Evolutionary conservation across 1,140 invertebrate species (phyloP), one percentile per base, ranked within the genome.

Genomic region (Xylocopa sonorina): DNA sequence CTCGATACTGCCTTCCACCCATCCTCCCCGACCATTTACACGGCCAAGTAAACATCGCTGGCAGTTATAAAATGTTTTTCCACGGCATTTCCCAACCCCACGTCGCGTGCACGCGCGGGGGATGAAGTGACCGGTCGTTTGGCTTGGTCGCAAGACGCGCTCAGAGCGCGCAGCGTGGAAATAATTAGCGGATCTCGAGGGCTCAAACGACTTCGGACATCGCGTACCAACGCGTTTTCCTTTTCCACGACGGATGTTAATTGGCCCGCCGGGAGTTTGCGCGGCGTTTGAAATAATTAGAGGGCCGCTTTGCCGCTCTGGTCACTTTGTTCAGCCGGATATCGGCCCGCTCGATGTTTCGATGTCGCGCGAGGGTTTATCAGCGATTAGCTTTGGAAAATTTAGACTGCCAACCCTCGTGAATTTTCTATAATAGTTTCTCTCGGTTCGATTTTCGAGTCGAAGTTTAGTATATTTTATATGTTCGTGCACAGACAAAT

Each of bases 181-280:
- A 66, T 66, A 66, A 66, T 66, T 66, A 66, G 41, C 62, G 34
- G 34, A 64, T 66, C n/a, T n/a, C 24, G 41, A 12, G 18, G 24
- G 41, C 41, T 29, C 43, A 46, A 66, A 66, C 63, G 63, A 66
- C 24, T 48, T 29, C n/a, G 6, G 50, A 0, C 18, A 38, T 9
- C 29, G 29, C 21, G 57, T 3, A 24, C 29, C 16, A n/a, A n/a
- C n/a, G n/a, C 0, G 14, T 21, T 60, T 21, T 21, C 32, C 18
- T 29, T 21, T 21, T 18, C 18, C 16, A 5, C 29, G 9, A 7
- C 24, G 32, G 1, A 62, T 38, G 21, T 38, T 64, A 64, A 64
- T 64, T 64, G 62, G 41, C 10, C n/a, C 60, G 60, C n/a, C n/a
- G n/a, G 16, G n/a, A 3, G 38, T n/a, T 62, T 14, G 34, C 34